Evolutionary conservation across 2,888 invertebrate species (phyloP).

Genomic region (Eupeodes latifasciatus): DNA sequence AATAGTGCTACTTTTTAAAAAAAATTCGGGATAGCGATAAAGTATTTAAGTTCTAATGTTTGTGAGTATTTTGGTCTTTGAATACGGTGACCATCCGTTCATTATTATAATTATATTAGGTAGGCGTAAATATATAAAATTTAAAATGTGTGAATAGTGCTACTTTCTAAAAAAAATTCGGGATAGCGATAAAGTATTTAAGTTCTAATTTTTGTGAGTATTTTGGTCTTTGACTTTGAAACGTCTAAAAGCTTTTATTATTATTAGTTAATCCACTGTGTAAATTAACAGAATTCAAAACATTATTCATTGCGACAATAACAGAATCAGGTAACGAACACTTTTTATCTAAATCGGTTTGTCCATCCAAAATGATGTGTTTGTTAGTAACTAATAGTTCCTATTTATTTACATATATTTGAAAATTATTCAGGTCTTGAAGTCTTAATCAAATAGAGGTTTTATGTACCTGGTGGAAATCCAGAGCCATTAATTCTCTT

Average conservation of each 20-base stretch:
- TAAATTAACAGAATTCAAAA: slow-evolving; percentile 73
- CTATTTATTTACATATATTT: slow-evolving; percentile 78
- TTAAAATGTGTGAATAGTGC: slow-evolving; percentile 22
- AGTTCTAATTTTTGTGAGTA: neutral
- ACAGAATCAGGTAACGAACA: slow-evolving; percentile 86
- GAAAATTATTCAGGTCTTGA: too few relatives aligned
- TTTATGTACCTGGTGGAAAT: slow-evolving; percentile 85
- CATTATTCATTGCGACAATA: slow-evolving; percentile 86
- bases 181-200: slow-evolving; percentile 35
- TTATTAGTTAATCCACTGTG: slow-evolving; percentile 76
- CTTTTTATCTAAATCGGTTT: slow-evolving; percentile 85
- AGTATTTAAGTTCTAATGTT: slow-evolving; percentile 1
- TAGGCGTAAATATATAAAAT: neutral
- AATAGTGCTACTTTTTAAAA: slow-evolving; percentile 7
- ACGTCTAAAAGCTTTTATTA: slow-evolving; percentile 67
- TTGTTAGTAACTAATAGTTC: slow-evolving; percentile 85
- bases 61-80: neutral
- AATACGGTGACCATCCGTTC: too few relatives aligned
- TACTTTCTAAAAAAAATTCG: slow-evolving; percentile 1
- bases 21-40: slow-evolving; percentile 32
- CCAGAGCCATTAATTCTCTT: slow-evolving; percentile 91
- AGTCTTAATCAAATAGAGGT: neutral
- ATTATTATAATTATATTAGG: neutral
- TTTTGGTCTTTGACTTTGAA: neutral
- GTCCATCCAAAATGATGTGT: slow-evolving; percentile 84